Evolutionary conservation across 2,113 vertebrate genomes (phyloP).

Genomic region (Gulo gulo): DNA sequence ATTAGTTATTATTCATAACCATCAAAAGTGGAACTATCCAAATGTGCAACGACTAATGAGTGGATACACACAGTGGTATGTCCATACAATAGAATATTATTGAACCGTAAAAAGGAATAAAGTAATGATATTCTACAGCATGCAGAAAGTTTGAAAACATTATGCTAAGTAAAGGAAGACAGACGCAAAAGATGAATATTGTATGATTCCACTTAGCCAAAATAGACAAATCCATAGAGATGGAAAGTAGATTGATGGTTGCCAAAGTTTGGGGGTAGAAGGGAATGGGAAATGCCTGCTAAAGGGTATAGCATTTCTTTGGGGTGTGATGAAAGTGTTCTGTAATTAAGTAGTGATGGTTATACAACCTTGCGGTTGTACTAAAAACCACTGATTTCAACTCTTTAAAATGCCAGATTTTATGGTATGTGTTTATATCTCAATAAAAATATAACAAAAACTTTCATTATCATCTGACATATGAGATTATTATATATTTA

Average conservation of each 20-base stretch:
- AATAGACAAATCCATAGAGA: neutral
- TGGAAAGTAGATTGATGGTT: neutral
- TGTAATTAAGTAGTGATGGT: neutral
- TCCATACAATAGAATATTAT: neutral
- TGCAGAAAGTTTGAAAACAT: neutral
- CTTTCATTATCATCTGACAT: neutral
- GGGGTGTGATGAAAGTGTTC: too few species aligned
- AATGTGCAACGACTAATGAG: neutral
- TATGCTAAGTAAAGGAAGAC: neutral
- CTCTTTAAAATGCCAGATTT: neutral
- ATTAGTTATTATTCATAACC: neutral
- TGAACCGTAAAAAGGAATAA: neutral
- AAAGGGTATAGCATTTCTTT: neutral
- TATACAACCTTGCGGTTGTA: neutral
- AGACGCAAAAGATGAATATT: neutral
- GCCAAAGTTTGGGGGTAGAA: neutral
- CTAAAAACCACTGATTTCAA: neutral
- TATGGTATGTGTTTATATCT: neutral
- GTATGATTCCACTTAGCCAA: neutral
- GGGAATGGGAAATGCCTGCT: neutral
- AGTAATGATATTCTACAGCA: neutral
- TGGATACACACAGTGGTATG: neutral
- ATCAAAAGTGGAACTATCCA: neutral
- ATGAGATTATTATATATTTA: neutral
- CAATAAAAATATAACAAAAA: neutral